These are phyloP conservation scores for Caenorhabditis doughertyi DNA, from an alignment of 2,888 invertebrate genomes.

Conservation along the genomic window DNA sequence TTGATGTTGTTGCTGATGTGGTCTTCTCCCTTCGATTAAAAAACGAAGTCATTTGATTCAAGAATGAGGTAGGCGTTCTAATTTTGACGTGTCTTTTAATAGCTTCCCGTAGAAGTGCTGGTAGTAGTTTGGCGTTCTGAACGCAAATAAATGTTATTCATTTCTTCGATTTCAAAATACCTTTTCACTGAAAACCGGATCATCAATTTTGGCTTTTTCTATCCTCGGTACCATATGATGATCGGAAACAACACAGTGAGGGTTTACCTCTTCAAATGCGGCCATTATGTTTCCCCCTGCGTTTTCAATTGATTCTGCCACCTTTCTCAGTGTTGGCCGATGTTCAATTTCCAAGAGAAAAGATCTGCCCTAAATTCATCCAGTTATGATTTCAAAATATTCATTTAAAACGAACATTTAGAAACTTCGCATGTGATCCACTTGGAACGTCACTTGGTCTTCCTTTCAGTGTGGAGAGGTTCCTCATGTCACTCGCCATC, in stretches of 20 bases:
- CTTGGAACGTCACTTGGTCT: background rate
- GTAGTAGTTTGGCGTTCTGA: slow-evolving; percentile 29
- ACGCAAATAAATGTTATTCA: background rate
- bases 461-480: background rate
- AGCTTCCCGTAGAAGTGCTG: slow-evolving; percentile 55
- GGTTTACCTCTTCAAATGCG: slow-evolving; percentile 33
- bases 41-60: slow-evolving; percentile 7
- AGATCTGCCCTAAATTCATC: slow-evolving; percentile 39
- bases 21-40: slow-evolving; percentile 2
- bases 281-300: slow-evolving; percentile 30
- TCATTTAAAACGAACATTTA: background rate
- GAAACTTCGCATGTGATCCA: background rate
- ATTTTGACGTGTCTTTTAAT: slow-evolving; percentile 7
- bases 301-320: slow-evolving; percentile 16
- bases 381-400: slow-evolving; percentile 18
- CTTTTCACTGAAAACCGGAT: slow-evolving; percentile 10
- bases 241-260: slow-evolving; percentile 49
- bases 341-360: slow-evolving; percentile 57
- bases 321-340: slow-evolving; percentile 8
- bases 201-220: slow-evolving; percentile 14
- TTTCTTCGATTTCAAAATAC: background rate
- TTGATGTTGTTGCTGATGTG: slow-evolving; percentile 45
- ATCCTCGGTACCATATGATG: slow-evolving; percentile 18
- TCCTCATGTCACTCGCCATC: slow-evolving; percentile 23
- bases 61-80: slow-evolving; percentile 41